Evolutionary conservation across 2,888 invertebrate genomes (phyloP).

Genomic region (Halocaridina rubra): DNA sequence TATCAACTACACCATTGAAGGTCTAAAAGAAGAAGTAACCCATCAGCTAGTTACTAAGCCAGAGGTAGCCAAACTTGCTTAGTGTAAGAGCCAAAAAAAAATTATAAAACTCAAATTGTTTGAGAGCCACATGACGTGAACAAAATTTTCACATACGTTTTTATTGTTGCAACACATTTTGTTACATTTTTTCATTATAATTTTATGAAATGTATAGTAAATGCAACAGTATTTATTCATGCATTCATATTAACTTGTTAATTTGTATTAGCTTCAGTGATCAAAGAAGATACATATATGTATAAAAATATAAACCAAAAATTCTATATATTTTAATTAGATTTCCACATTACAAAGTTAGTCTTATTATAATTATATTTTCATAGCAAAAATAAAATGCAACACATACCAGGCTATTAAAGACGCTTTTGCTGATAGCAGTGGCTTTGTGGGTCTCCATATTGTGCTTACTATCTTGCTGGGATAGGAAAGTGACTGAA

Average conservation of each 20-base stretch:
- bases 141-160: background rate
- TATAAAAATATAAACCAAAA: background rate
- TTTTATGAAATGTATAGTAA: background rate
- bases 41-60: too few species aligned
- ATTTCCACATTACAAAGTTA: too few species aligned
- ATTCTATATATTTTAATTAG: too few species aligned
- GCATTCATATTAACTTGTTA: background rate
- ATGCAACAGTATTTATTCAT: background rate
- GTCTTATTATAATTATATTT: too few species aligned
- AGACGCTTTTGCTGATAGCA: background rate
- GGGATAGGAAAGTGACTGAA: background rate
- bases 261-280: background rate
- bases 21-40: too few species aligned
- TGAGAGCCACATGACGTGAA: background rate
- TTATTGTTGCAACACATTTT: background rate
- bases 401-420: background rate
- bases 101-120: too few species aligned
- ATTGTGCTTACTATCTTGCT: background rate
- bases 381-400: slow-evolving; percentile 6
- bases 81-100: background rate
- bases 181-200: background rate
- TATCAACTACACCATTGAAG: too few species aligned
- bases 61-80: background rate
- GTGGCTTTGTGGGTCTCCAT: background rate
- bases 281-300: background rate